phyloP scores from a whole-genome alignment of 2,113 vertebrate genomes.

The Poecile atricapillus region DNA sequence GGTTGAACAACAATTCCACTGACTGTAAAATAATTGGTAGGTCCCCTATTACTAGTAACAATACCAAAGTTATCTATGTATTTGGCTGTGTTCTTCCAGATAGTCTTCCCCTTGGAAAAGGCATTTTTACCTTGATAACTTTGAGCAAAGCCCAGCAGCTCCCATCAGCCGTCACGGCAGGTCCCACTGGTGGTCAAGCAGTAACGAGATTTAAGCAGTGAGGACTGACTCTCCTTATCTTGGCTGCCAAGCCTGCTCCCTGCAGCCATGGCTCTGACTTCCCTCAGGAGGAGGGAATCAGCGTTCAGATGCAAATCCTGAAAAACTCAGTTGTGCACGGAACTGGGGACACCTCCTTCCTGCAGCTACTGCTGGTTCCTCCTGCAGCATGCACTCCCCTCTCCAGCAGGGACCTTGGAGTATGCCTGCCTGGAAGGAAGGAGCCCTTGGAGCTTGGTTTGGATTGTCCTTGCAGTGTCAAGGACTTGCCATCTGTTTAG shows the following conservation, averaged over 20 bases:
- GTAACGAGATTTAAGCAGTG: not conserved
- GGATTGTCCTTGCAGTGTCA: not conserved
- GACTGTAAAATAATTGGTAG: not conserved
- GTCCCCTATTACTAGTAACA: not conserved
- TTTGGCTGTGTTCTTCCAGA: not conserved
- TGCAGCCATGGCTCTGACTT: not conserved
- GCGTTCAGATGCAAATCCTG: fast-evolving
- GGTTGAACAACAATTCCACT: not conserved
- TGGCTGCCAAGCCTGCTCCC: not conserved
- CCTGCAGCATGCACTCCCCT: fast-evolving
- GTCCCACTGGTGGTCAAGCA: not conserved
- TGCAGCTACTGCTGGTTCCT: no score
- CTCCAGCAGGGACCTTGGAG: not conserved
- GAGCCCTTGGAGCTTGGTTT: not conserved
- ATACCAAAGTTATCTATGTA: not conserved
- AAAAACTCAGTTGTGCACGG: fast-evolving
- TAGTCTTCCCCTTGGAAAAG: not conserved
- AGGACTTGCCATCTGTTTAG: not conserved
- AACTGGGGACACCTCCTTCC: not conserved
- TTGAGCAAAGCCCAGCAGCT: not conserved
- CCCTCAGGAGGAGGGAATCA: not conserved
- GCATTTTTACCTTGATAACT: not conserved
- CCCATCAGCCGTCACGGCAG: not conserved
- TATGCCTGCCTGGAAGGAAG: not conserved
- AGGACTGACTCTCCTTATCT: not conserved